phyloP scores from a whole-genome alignment of 2,888 invertebrate species.

The Nebria brevicollis region DNA sequence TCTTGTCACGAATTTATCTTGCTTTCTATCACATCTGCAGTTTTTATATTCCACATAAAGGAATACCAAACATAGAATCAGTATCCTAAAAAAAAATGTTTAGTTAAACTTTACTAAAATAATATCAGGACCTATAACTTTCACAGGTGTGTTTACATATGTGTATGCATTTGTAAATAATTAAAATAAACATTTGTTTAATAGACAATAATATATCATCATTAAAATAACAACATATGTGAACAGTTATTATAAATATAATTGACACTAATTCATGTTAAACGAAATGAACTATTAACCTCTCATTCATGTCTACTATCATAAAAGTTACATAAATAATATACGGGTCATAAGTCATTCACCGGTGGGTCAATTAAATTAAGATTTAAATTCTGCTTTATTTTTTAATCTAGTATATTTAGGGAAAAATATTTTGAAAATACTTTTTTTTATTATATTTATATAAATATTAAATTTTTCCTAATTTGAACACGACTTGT shows the following conservation, averaged over 20 bases:
- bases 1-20: neutral
- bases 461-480: too few species aligned
- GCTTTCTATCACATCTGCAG: neutral
- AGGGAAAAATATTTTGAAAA: too few species aligned
- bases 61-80: neutral
- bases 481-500: too few species aligned
- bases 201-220: neutral
- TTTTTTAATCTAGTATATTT: too few species aligned
- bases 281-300: slow-evolving; percentile 19
- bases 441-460: too few species aligned
- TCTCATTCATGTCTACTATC: slow-evolving; percentile 5
- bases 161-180: neutral
- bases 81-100: neutral
- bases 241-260: neutral
- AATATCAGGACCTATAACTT: too few species aligned
- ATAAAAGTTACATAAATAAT: neutral
- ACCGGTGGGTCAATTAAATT: neutral
- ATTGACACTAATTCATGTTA: slow-evolving; percentile 11
- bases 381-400: neutral
- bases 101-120: too few species aligned
- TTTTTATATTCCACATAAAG: neutral
- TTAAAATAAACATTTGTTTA: neutral
- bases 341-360: neutral
- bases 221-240: neutral
- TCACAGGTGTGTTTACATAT: too few species aligned